phyloP scores from a whole-genome alignment of 2,797 vertebrate genomes.

The Falco biarmicus region DNA sequence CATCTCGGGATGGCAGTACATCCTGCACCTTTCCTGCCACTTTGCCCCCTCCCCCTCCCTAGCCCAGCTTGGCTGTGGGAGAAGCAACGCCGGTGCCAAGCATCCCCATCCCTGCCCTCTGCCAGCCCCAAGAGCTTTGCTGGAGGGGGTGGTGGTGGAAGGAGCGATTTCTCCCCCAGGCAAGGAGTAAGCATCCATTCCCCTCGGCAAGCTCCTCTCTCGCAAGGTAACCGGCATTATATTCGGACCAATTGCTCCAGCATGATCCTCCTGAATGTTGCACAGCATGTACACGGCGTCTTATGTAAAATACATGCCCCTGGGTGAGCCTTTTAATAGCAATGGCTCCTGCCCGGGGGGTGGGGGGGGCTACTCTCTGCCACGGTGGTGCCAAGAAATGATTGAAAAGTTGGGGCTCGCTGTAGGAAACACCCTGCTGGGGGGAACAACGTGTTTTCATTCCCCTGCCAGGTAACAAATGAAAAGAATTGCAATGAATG shows the following conservation, averaged over 20 bases:
- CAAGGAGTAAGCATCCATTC: not conserved
- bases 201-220: conserved; percentile 26
- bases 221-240: conserved; percentile 66
- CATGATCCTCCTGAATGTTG: conserved; percentile 62
- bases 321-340: conserved; percentile 57
- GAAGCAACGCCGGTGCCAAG: fast-evolving
- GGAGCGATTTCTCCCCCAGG: not conserved
- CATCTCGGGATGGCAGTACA: fast-evolving
- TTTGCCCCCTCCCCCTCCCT: fast-evolving
- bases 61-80: fast-evolving
- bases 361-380: not conserved
- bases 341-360: conserved; percentile 37
- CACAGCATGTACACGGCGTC: conserved; percentile 58
- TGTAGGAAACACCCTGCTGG: conserved; percentile 43
- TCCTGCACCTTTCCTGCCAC: not conserved
- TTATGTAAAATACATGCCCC: conserved; percentile 67
- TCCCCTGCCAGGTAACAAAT: conserved; percentile 64
- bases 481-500: conserved; percentile 50
- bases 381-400: conserved; percentile 18
- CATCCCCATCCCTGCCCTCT: not conserved
- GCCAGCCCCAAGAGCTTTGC: not conserved
- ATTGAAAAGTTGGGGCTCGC: conserved; percentile 63
- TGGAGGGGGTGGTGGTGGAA: not conserved
- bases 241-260: conserved; percentile 63
- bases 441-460: conserved; percentile 48